A percentile compares a stretch with the other conserved stretches of the same genome.
Conservation (phyloP, 1,140 invertebrate species). For the Anthonomus grandis region DNA sequence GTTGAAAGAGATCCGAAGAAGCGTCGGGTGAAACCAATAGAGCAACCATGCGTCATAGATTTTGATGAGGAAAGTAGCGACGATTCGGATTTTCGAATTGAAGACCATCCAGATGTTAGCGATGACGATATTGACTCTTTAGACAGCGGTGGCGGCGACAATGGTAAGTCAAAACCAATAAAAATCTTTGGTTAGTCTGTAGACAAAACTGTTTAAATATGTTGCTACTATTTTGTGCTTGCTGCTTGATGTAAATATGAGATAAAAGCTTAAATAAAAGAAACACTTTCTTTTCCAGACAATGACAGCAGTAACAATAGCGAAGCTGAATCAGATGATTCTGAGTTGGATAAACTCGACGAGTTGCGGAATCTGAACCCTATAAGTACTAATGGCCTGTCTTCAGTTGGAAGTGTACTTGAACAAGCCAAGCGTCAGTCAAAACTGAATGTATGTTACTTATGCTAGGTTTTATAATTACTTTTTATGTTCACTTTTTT, state of each 20-base stretch:
- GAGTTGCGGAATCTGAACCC: slow-evolving; percentile 44
- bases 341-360: slow-evolving; percentile 47
- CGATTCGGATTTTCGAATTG: slow-evolving; percentile 92
- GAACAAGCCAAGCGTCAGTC: slow-evolving; percentile 50
- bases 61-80: slow-evolving; percentile 94
- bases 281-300: slow-evolving; percentile 35
- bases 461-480: not conserved
- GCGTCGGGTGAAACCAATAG: slow-evolving; percentile 80
- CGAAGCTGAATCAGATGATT: slow-evolving; percentile 44
- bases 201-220: not conserved
- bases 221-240: not conserved
- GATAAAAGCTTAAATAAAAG: not conserved
- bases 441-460: slow-evolving; percentile 24
- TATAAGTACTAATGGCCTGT: slow-evolving; percentile 32
- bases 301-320: slow-evolving; percentile 47
- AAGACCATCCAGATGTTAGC: slow-evolving; percentile 77
- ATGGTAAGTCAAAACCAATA: slow-evolving; percentile 19
- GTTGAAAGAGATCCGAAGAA: slow-evolving; percentile 83
- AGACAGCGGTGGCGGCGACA: slow-evolving; percentile 55
- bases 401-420: slow-evolving; percentile 54
- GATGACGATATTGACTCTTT: slow-evolving; percentile 59
- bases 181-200: not conserved
- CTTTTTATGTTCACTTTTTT: slow-evolving; percentile 13
- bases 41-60: slow-evolving; percentile 70
- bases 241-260: not conserved